These are phyloP conservation scores for Phragmatobia fuliginosa DNA, from an alignment of 2,888 invertebrate species.

Conservation along the genomic window DNA sequence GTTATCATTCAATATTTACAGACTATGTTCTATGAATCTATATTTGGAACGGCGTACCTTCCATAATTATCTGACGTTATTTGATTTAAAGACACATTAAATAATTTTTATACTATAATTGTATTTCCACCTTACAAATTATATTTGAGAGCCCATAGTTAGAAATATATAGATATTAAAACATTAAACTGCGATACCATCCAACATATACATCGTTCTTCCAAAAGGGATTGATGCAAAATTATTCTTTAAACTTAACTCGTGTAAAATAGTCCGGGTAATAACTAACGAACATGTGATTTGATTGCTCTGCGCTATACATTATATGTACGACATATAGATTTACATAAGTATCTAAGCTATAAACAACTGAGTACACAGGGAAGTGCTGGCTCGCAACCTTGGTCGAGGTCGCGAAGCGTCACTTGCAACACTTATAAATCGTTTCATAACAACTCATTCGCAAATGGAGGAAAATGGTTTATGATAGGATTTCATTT, in stretches of 20 bases:
- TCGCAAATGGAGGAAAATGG: constrained; percentile 60
- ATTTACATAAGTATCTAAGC: constrained; percentile 65
- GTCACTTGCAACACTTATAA: constrained; percentile 81
- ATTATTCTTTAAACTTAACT: constrained; percentile 14
- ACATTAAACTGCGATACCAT: not conserved
- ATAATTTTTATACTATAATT: not conserved
- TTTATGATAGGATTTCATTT: constrained; percentile 46
- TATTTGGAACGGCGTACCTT: constrained; percentile 26
- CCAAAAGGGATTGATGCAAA: not conserved
- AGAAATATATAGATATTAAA: not conserved
- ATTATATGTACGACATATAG: constrained; percentile 49
- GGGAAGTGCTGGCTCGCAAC: constrained; percentile 81
- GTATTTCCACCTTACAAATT: not conserved
- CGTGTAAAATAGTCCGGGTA: constrained; percentile 56
- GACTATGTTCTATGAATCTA: constrained; percentile 14
- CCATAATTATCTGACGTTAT: constrained; percentile 15
- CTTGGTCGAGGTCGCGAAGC: constrained; percentile 82
- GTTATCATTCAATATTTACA: constrained; percentile 35
- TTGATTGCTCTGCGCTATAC: constrained; percentile 54
- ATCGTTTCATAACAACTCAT: constrained; percentile 77
- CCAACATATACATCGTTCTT: not conserved
- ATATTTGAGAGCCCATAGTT: not conserved
- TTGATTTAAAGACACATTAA: not conserved
- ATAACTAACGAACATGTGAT: constrained; percentile 53
- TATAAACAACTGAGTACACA: constrained; percentile 79